A percentile compares a stretch with the other conserved stretches of the same genome.
These are phyloP conservation scores for Cremastinae sp. DNA, from an alignment of 2,888 invertebrate genomes.

Conservation along the genomic window DNA sequence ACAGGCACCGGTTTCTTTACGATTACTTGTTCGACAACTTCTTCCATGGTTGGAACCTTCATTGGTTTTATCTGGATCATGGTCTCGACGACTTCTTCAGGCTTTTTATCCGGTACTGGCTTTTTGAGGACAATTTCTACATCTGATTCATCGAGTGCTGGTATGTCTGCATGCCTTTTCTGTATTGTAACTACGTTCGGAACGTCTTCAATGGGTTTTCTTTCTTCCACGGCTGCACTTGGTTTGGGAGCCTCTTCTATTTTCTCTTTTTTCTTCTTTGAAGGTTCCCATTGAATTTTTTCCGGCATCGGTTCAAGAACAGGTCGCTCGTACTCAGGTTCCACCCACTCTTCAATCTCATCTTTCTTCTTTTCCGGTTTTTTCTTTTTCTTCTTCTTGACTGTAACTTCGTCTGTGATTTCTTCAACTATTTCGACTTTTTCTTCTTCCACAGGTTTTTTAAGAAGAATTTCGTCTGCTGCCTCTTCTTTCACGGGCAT, in stretches of 20 bases:
- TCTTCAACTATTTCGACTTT: conserved; percentile 63
- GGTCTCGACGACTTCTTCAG: conserved; percentile 11
- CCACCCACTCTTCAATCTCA: conserved; percentile 66
- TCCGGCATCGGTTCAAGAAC: conserved; percentile 70
- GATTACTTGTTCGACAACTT: conserved; percentile 73
- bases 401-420: conserved; percentile 63
- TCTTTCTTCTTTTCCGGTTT: conserved; percentile 57
- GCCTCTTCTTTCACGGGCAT: conserved; percentile 73
- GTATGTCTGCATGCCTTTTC: conserved; percentile 78
- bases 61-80: conserved; percentile 58
- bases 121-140: conserved; percentile 76
- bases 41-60: conserved; percentile 66
- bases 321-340: conserved; percentile 66
- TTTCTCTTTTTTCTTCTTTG: conserved; percentile 61
- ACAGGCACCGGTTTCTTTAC: conserved; percentile 56
- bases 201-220: conserved; percentile 70
- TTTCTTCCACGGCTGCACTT: conserved; percentile 72
- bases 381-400: conserved; percentile 60
- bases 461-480: conserved; percentile 56
- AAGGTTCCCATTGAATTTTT: conserved; percentile 62
- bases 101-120: conserved; percentile 66
- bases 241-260: conserved; percentile 60
- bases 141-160: conserved; percentile 78
- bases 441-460: conserved; percentile 55
- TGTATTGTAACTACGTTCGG: conserved; percentile 73